A percentile compares a stretch with the other conserved stretches of the same genome.
Conservation (phyloP, 1,140 invertebrate genomes). For the Trichonephila inaurata region DNA sequence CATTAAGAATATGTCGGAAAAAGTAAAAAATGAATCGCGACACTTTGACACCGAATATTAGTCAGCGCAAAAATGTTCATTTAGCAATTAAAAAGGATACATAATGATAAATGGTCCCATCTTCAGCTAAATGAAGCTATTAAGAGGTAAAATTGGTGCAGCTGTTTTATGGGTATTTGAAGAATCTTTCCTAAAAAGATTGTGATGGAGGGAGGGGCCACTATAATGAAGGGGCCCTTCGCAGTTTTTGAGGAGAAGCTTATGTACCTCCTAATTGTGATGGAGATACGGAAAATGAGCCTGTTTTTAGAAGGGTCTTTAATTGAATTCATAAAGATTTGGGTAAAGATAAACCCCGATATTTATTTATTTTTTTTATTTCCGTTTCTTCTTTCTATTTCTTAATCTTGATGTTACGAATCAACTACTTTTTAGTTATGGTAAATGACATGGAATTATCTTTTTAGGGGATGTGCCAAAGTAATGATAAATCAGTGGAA, state of each 20-base stretch:
- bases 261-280: conserved; percentile 21
- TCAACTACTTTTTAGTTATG: neutral
- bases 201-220: neutral
- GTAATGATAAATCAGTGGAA: too few species aligned
- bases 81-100: conserved; percentile 73
- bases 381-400: neutral
- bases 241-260: neutral
- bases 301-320: neutral
- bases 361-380: neutral
- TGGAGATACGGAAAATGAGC: neutral
- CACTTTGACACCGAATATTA: conserved; percentile 74
- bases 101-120: conserved; percentile 64
- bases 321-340: conserved; percentile 36
- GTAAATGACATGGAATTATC: neutral
- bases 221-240: conserved; percentile 18
- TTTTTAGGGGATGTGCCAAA: too few species aligned
- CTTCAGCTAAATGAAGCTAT: conserved; percentile 75
- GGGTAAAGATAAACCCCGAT: neutral
- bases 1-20: conserved; percentile 65
- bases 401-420: neutral
- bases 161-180: conserved; percentile 56
- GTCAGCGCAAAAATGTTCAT: conserved; percentile 66
- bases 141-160: conserved; percentile 46
- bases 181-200: conserved; percentile 14
- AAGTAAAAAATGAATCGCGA: conserved; percentile 72